These are phyloP conservation scores for Operophtera brumata DNA, from an alignment of 2,888 invertebrate species.

Conservation along the genomic window DNA sequence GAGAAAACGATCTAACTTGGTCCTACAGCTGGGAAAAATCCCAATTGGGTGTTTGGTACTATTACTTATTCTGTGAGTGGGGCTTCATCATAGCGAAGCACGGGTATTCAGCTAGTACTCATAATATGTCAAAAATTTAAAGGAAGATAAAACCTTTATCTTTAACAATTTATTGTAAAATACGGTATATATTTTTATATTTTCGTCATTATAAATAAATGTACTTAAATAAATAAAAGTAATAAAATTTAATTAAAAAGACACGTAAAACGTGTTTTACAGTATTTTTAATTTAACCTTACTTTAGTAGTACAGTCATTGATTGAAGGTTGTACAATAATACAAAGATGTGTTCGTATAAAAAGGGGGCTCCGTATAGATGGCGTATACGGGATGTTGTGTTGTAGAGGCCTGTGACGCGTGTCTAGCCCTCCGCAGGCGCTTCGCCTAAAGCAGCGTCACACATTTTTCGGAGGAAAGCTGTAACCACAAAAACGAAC, in stretches of 20 bases:
- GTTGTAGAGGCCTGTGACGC: conserved; percentile 38
- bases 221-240: conserved; percentile 72
- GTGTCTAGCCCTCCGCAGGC: conserved; percentile 61
- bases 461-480: conserved; percentile 94
- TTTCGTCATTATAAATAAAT: conserved; percentile 77
- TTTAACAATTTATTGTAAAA: conserved; percentile 79
- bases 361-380: conserved; percentile 74
- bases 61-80: too few relatives aligned
- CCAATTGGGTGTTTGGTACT: too few relatives aligned
- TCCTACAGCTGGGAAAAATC: too few relatives aligned
- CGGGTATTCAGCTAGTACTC: too few relatives aligned
- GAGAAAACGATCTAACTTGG: too few relatives aligned
- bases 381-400: conserved; percentile 60
- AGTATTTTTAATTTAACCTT: conserved; percentile 76
- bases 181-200: conserved; percentile 69
- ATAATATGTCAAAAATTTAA: conserved; percentile 29
- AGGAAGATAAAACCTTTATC: conserved; percentile 65
- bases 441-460: conserved; percentile 65
- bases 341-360: conserved; percentile 59
- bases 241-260: conserved; percentile 67
- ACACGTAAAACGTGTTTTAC: conserved; percentile 79
- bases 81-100: too few relatives aligned
- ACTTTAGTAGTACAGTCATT: conserved; percentile 76
- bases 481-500: conserved; percentile 65
- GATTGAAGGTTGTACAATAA: conserved; percentile 70